Evolutionary conservation across 2,797 vertebrate genomes (phyloP).

Genomic region (Chelonia mydas): DNA sequence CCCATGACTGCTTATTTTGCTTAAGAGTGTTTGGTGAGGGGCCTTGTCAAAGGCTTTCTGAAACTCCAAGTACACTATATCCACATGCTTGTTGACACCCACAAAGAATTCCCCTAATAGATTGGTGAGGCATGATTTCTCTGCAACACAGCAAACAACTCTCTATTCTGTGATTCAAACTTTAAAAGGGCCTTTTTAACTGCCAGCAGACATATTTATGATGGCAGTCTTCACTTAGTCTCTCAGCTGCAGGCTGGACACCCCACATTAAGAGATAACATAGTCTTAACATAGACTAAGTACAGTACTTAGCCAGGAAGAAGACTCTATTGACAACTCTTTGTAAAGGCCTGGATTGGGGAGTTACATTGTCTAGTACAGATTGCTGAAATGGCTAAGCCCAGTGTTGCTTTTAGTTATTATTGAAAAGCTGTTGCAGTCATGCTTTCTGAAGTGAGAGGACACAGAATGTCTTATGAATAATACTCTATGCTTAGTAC

Average conservation of each 20-base stretch:
- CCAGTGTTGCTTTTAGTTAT: background rate
- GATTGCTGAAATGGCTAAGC: constrained; percentile 2
- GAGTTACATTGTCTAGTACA: background rate
- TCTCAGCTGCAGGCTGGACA: background rate
- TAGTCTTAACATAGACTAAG: background rate
- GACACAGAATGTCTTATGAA: constrained; percentile 16
- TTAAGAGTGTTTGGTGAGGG: too few species aligned
- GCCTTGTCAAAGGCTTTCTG: too few species aligned
- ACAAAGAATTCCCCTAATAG: background rate
- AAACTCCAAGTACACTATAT: too few species aligned
- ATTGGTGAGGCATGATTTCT: background rate
- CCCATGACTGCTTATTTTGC: too few species aligned
- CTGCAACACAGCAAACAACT: too few species aligned
- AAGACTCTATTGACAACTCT: background rate
- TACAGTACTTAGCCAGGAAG: background rate
- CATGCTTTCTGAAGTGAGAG: background rate
- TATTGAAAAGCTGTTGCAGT: background rate
- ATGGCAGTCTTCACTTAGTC: background rate
- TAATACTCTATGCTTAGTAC: constrained; percentile 18
- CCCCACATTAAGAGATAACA: background rate
- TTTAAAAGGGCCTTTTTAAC: background rate
- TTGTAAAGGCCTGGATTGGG: background rate
- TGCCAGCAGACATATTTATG: background rate
- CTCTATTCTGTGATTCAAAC: background rate
- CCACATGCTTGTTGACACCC: too few species aligned